Base-by-base conservation (phyloP, 2,113 vertebrate genomes). In the Stegostoma tigrinum region DNA sequence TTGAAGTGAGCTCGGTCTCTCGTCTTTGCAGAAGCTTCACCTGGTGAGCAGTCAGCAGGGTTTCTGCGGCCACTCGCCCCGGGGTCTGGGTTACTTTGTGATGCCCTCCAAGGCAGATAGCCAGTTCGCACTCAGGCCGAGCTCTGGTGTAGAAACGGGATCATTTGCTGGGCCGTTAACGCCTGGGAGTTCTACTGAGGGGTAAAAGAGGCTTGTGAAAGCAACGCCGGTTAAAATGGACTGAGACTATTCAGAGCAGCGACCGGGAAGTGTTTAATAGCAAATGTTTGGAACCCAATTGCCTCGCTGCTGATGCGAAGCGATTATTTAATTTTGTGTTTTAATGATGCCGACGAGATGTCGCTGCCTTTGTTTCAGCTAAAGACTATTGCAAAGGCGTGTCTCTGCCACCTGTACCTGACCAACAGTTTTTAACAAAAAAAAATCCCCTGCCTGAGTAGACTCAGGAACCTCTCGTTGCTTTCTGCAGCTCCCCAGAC, bases 321-420 rank as follows among this genome's bases (percentile, higher is more conserved):
- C 61, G 17, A 2, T 34, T 7, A 27, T 52, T 52, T 17, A 2
- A 34, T 17, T 34, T 2, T 27, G 45, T 45, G 42, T 30, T 90
- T 61, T 93, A 38, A 93, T 93, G 61, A 67, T 93, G 61, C 64
- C 19, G 89, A 61, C 2, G 34, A 91, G 61, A 21, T 93, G 21
- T 23, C 89, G 38, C 89, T n/a, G 21, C 38, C 61, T 93, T 93
- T 93, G 61, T 66, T 23, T 66, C 34, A 93, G 52, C 5, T 64
- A 66, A 61, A 91, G 64, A 91, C 55, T n/a, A 93, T 93, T 67
- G 55, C 89, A 93, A 27, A 93, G n/a, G 61, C 61, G 34, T 61
- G 87, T 5, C 34, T 61, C 87, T 91, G 10, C 15, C 87, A 93
- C 19, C 55, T n/a, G 4, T 17, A 67, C 61, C 55, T 91, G 89